Conservation (phyloP, 2,888 invertebrate genomes). For the Melipona beecheii region DNA sequence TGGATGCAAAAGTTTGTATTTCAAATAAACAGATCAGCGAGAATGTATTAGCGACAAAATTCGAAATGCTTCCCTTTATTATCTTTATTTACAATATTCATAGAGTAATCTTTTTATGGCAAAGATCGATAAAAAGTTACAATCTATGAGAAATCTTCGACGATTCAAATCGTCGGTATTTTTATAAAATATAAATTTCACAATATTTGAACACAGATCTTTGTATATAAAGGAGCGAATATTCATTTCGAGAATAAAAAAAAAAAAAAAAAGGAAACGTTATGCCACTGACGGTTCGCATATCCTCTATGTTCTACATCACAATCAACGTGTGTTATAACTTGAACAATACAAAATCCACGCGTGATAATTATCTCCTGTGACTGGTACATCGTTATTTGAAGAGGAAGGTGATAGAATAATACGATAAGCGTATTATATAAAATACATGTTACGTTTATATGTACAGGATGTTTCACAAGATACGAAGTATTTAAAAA, state of each 20-base stretch:
- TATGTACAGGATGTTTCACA: slow-evolving; percentile 14
- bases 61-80: not conserved
- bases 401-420: slow-evolving; percentile 6
- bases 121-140: not conserved
- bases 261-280: not conserved
- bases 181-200: not conserved
- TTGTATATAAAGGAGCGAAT: slow-evolving; percentile 16
- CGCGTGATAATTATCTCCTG: slow-evolving; percentile 23
- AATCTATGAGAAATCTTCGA: not conserved
- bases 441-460: slow-evolving; percentile 13
- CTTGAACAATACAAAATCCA: slow-evolving; percentile 37
- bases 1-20: not conserved
- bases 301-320: slow-evolving; percentile 61
- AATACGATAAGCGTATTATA: slow-evolving; percentile 35
- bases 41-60: not conserved
- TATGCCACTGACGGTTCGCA: slow-evolving; percentile 5
- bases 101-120: not conserved
- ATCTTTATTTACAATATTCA: slow-evolving; percentile 1
- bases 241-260: not conserved
- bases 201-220: slow-evolving; percentile 7
- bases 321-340: slow-evolving; percentile 68
- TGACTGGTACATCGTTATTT: slow-evolving; percentile 22
- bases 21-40: not conserved
- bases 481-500: slow-evolving; percentile 4
- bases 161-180: not conserved